Conservation (phyloP, 2,797 vertebrate species). For the Macropodus opercularis region DNA sequence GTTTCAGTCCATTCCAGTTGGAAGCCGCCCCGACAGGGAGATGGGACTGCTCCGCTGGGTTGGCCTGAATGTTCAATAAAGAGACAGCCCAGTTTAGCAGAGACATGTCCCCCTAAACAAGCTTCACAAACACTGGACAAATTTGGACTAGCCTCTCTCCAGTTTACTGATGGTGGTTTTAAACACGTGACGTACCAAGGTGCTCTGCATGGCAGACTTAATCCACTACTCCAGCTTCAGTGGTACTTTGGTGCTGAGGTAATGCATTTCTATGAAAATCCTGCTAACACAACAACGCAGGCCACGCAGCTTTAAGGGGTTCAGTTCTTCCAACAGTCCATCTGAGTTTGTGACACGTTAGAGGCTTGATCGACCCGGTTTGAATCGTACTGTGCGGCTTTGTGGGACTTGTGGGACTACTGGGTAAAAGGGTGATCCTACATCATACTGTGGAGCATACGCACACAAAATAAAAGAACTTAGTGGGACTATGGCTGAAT, state of each 20-base stretch:
- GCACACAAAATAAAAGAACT: background rate
- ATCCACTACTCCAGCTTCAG: background rate
- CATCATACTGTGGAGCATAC: background rate
- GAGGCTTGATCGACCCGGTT: background rate
- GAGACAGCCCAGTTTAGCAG: conserved; percentile 78
- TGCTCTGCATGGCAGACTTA: background rate
- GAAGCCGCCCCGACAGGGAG: conserved; percentile 75
- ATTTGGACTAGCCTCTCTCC: conserved; percentile 25
- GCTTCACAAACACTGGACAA: conserved; percentile 51
- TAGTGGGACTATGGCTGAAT: background rate
- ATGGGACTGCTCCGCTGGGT: conserved; percentile 80
- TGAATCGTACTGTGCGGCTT: background rate
- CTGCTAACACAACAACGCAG: background rate
- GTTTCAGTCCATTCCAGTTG: conserved; percentile 80
- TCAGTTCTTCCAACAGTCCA: background rate
- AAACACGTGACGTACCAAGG: conserved; percentile 5
- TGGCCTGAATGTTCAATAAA: conserved; percentile 80
- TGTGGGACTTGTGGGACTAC: no score
- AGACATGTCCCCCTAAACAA: conserved; percentile 64
- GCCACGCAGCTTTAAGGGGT: background rate
- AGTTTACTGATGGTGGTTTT: conserved; percentile 11
- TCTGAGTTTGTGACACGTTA: background rate
- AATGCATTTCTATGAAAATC: background rate
- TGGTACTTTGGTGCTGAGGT: background rate
- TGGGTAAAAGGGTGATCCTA: background rate